These are phyloP conservation scores for Aphis gossypii DNA, from an alignment of 1,140 invertebrate species.

Conservation along the genomic window DNA sequence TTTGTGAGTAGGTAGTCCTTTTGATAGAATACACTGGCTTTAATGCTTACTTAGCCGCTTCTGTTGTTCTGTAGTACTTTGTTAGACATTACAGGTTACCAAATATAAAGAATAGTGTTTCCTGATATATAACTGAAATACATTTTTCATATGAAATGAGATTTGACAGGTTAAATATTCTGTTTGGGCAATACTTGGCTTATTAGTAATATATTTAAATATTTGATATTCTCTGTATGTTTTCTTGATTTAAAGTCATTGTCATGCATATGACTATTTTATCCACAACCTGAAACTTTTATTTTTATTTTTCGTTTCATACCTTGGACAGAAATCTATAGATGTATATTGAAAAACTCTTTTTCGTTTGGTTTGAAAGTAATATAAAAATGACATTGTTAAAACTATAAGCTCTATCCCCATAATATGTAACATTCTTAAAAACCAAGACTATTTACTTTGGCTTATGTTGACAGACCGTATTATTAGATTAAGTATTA, in stretches of 20 bases:
- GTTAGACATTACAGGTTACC: background rate
- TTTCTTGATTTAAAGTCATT: background rate
- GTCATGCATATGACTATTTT: background rate
- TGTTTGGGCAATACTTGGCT: background rate
- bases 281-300: background rate
- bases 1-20: background rate
- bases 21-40: background rate
- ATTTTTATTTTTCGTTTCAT: background rate
- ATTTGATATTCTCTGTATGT: background rate
- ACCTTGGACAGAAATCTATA: background rate
- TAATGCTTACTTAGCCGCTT: constrained; percentile 33
- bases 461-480: constrained; percentile 33
- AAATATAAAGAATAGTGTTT: constrained; percentile 4
- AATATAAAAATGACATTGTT: constrained; percentile 31
- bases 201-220: background rate
- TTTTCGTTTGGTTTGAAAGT: background rate
- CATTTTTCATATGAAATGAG: background rate
- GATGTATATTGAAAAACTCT: background rate
- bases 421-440: background rate
- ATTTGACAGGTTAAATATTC: constrained; percentile 45
- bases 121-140: constrained; percentile 20
- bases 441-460: constrained; percentile 31
- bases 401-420: background rate
- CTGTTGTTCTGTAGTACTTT: background rate
- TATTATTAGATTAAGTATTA: constrained; percentile 58